These are phyloP conservation scores for Trichogramma pretiosum DNA, from an alignment of 1,140 invertebrate genomes.

Conservation along the genomic window DNA sequence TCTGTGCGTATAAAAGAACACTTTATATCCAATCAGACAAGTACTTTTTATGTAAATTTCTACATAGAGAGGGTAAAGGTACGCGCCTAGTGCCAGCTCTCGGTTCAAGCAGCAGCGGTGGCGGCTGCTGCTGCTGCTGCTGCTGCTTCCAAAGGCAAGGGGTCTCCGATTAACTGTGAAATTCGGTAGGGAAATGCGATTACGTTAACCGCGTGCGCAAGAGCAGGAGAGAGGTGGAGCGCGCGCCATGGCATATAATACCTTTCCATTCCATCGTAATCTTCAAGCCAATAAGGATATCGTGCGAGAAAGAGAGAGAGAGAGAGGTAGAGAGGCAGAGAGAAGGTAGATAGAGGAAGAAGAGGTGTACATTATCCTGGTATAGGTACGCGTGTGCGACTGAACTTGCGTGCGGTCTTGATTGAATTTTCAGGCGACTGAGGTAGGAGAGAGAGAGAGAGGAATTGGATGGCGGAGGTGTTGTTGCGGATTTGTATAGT, in stretches of 20 bases:
- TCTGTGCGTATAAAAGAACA: too few relatives aligned
- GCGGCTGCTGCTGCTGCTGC: too few relatives aligned
- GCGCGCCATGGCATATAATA: slow-evolving; percentile 6
- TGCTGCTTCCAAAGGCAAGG: too few relatives aligned
- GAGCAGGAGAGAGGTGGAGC: too few relatives aligned
- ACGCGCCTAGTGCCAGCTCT: background rate
- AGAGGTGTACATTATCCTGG: too few relatives aligned
- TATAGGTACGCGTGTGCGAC: slow-evolving; percentile 1
- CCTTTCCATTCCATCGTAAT: slow-evolving; percentile 15
- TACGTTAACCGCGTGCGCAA: slow-evolving; percentile 20
- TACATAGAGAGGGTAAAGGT: slow-evolving; percentile 14
- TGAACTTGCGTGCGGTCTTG: background rate
- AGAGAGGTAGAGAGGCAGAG: too few relatives aligned
- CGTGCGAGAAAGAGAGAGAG: too few relatives aligned
- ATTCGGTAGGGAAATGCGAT: slow-evolving; percentile 28
- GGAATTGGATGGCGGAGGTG: too few relatives aligned
- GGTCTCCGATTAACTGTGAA: slow-evolving; percentile 29
- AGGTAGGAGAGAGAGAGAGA: too few relatives aligned
- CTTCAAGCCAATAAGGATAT: slow-evolving; percentile 15
- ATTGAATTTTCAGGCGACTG: slow-evolving; percentile 16
- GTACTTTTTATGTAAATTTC: slow-evolving; percentile 36
- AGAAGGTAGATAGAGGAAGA: too few relatives aligned
- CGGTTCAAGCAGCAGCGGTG: too few relatives aligned
- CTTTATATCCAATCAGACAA: slow-evolving; percentile 20
- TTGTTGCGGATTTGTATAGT: too few relatives aligned